Evolutionary conservation across 92 coral and sea anemone genomes (phyloP), one percentile per base, ranked within the genome.

Genomic region (Umimayanthus kanabou): DNA sequence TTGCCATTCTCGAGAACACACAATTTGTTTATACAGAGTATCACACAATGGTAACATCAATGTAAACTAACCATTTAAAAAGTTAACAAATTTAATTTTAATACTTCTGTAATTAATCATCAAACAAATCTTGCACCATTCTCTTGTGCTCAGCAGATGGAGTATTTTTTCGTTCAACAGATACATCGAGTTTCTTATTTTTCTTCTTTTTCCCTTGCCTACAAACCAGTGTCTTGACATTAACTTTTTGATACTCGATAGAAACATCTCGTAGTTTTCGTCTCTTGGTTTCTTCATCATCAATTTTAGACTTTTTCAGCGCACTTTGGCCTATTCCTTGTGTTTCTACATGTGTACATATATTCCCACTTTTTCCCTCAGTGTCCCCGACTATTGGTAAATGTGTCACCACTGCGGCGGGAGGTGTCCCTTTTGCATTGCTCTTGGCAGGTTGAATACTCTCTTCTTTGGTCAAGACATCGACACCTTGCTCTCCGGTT

Each of bases 121-220:
- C 67, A 4, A 69, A 79, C 2, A n/a, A 79, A 23, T 79, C 82
- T 9, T 5, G 40, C 39, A 11, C 13, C 2, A 14, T 28, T 50
- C 45, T 79, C 25, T 79, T 79, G 42, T 20, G 39, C 5, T 25
- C 39, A 25, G 23, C 70, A 10, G 16, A 25, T 29, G 67, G 39
- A 16, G 28, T 53, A 10, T 11, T 18, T 10, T 79, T 79, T 25
- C 28, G 11, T 22, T 53, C 14, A 53, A 53, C 58, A 53, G 58
- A 53, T 1, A 13, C 2, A 53, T 50, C 33, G 42, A 79, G n/a
- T 26, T 79, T 53, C 16, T 39, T 53, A 20, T 39, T 79, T 53
- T 69, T 49, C 86, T 39, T 82, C 77, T 39, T 82, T 39, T 82
- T 82, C n/a, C 86, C 61, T 82, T 82, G 75, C 77, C 42, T 82